Percentiles rank a stretch among this genome's conserved stretches.
phyloP scores from a whole-genome alignment of 1,140 invertebrate species.

The Zaprionus camerounensis region DNA sequence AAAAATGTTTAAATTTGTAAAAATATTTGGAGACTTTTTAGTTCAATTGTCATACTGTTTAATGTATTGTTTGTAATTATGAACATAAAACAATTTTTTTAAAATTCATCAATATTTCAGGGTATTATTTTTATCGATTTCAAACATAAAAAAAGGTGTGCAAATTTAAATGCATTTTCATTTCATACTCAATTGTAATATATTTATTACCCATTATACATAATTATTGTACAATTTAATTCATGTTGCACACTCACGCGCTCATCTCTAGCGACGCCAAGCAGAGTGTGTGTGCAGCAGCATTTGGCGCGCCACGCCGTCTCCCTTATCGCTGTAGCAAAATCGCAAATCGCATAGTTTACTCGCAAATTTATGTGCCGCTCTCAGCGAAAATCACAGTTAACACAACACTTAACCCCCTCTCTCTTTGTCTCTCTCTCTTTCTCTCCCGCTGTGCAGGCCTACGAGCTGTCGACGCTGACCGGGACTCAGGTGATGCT shows the following conservation, averaged over 20 bases:
- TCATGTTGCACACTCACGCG: slow-evolving; percentile 30
- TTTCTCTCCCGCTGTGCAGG: slow-evolving; percentile 87
- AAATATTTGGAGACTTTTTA: too few relatives aligned
- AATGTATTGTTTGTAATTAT: too few relatives aligned
- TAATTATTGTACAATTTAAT: background rate
- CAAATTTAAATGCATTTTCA: too few relatives aligned
- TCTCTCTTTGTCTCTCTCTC: slow-evolving; percentile 9
- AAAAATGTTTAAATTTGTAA: too few relatives aligned
- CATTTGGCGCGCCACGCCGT: slow-evolving; percentile 26
- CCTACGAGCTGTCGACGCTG: slow-evolving; percentile 99
- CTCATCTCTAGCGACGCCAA: slow-evolving; percentile 46
- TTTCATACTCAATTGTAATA: too few relatives aligned
- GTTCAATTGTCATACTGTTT: too few relatives aligned
- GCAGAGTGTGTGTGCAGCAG: slow-evolving; percentile 6
- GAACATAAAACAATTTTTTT: too few relatives aligned
- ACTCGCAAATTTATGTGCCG: slow-evolving; percentile 72
- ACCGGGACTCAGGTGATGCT: slow-evolving; percentile 99
- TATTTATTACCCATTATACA: too few relatives aligned
- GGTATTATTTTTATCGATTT: too few relatives aligned
- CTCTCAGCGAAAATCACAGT: slow-evolving; percentile 46
- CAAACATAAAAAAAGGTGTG: too few relatives aligned
- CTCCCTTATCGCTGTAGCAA: slow-evolving; percentile 61
- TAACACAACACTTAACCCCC: slow-evolving; percentile 43
- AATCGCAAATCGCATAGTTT: slow-evolving; percentile 80
- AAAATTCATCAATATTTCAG: too few relatives aligned